A percentile compares a stretch with the other conserved stretches of the same genome.
Conservation (phyloP, 2,888 invertebrate species). For the Dexiosoma caninum region DNA sequence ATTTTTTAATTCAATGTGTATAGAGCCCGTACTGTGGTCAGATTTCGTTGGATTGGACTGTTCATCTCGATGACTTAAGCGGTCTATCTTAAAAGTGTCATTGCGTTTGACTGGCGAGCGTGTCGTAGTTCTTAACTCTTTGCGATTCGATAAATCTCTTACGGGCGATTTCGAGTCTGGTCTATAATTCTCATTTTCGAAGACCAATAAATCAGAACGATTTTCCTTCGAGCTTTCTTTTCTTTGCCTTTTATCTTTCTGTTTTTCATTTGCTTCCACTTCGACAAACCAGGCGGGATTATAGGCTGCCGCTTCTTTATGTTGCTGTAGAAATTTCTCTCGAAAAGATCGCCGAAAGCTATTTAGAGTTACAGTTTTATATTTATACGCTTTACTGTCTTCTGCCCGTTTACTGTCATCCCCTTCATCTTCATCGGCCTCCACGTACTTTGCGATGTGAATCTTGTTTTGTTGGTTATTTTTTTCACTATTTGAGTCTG, state of each 20-base stretch:
- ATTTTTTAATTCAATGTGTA: slow-evolving; percentile 77
- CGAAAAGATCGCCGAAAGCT: slow-evolving; percentile 77
- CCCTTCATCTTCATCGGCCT: neutral
- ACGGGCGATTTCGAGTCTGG: slow-evolving; percentile 75
- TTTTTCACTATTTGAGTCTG: neutral
- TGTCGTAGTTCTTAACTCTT: slow-evolving; percentile 64
- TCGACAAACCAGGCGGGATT: slow-evolving; percentile 78
- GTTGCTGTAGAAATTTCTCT: slow-evolving; percentile 72
- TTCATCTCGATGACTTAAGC: slow-evolving; percentile 57
- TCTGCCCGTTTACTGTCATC: slow-evolving; percentile 24
- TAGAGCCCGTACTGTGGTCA: slow-evolving; percentile 66
- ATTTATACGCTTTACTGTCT: slow-evolving; percentile 71
- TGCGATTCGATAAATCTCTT: slow-evolving; percentile 67
- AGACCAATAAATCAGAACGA: slow-evolving; percentile 71
- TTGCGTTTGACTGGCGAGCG: slow-evolving; percentile 71
- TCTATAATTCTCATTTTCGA: slow-evolving; percentile 75
- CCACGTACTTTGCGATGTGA: too few relatives aligned
- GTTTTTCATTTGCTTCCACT: slow-evolving; percentile 69
- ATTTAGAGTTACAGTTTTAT: slow-evolving; percentile 75
- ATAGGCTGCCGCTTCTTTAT: slow-evolving; percentile 72
- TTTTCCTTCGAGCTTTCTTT: slow-evolving; percentile 66
- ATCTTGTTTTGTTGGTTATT: neutral
- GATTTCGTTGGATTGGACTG: neutral
- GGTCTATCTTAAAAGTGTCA: slow-evolving; percentile 71
- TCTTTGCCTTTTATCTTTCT: neutral